Evolutionary conservation across 2,888 invertebrate species (phyloP).

Genomic region (Conchocele bisecta): DNA sequence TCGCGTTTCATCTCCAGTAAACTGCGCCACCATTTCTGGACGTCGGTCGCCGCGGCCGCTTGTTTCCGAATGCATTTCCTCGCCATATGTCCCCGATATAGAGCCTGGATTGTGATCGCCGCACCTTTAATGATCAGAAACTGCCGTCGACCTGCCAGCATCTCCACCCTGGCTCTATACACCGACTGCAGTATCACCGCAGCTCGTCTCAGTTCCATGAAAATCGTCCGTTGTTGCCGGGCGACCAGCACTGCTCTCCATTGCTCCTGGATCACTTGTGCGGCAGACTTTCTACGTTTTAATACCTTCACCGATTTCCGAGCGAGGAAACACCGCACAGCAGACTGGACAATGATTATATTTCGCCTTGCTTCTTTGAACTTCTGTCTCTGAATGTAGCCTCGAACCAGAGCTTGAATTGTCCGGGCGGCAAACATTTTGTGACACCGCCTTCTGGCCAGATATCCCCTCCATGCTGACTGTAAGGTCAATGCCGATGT

Average conservation of each 20-base stretch:
- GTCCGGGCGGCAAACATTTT: slow-evolving; percentile 29
- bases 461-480: slow-evolving; percentile 35
- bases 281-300: slow-evolving; percentile 1
- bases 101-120: slow-evolving; percentile 58
- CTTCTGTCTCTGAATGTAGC: slow-evolving; percentile 17
- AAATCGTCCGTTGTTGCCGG: slow-evolving; percentile 18
- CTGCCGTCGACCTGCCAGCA: slow-evolving; percentile 14
- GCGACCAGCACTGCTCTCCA: slow-evolving; percentile 12
- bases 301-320: neutral
- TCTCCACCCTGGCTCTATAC: no score
- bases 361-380: slow-evolving; percentile 20
- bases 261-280: slow-evolving; percentile 10
- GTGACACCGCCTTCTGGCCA: neutral
- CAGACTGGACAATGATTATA: slow-evolving; percentile 44
- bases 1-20: neutral
- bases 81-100: slow-evolving; percentile 31
- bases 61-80: slow-evolving; percentile 10
- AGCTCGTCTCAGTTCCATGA: slow-evolving; percentile 11
- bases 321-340: slow-evolving; percentile 14
- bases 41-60: slow-evolving; percentile 23
- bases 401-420: slow-evolving; percentile 40
- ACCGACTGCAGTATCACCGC: slow-evolving; percentile 29
- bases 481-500: slow-evolving; percentile 65
- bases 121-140: slow-evolving; percentile 40
- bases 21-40: slow-evolving; percentile 38